Conservation (phyloP, 1,140 invertebrate genomes). For the Zaprionus camerounensis region DNA sequence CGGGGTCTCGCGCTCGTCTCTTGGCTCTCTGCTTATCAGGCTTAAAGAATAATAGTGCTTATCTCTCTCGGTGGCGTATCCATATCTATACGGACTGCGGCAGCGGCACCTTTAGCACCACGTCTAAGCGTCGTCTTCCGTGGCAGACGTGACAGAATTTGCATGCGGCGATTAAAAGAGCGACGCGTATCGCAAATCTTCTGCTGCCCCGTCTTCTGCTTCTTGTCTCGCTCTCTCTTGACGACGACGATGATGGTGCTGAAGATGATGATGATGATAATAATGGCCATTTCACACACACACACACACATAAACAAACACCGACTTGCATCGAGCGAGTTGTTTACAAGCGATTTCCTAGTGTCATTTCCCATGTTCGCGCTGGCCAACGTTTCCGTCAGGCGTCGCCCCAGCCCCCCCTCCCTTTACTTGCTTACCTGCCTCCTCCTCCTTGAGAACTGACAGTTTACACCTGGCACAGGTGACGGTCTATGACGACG, state of each 20-base stretch:
- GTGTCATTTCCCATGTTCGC: conserved; percentile 76
- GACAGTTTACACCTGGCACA: conserved; percentile 77
- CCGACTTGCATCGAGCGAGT: conserved; percentile 46
- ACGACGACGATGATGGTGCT: conserved; percentile 21
- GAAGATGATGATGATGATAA: conserved; percentile 33
- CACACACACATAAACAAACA: not conserved
- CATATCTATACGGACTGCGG: conserved; percentile 59
- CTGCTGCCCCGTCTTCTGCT: not conserved
- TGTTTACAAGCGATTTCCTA: conserved; percentile 82
- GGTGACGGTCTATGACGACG: conserved; percentile 66
- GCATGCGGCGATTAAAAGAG: conserved; percentile 62
- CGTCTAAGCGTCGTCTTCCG: conserved; percentile 75
- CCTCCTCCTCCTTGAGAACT: conserved; percentile 19
- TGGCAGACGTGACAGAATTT: conserved; percentile 78
- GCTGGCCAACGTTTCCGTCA: conserved; percentile 56
- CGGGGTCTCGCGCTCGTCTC: conserved; percentile 10
- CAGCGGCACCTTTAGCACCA: conserved; percentile 62
- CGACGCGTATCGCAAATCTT: conserved; percentile 42
- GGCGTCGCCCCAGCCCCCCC: not conserved
- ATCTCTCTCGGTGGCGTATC: conserved; percentile 39
- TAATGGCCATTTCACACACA: conserved; percentile 29
- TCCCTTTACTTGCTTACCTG: not conserved
- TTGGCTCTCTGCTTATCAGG: conserved; percentile 13
- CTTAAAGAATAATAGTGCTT: not conserved
- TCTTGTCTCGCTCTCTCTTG: not conserved